phyloP scores from a whole-genome alignment of 2,888 invertebrate genomes.

The Leptinotarsa peninsularis region DNA sequence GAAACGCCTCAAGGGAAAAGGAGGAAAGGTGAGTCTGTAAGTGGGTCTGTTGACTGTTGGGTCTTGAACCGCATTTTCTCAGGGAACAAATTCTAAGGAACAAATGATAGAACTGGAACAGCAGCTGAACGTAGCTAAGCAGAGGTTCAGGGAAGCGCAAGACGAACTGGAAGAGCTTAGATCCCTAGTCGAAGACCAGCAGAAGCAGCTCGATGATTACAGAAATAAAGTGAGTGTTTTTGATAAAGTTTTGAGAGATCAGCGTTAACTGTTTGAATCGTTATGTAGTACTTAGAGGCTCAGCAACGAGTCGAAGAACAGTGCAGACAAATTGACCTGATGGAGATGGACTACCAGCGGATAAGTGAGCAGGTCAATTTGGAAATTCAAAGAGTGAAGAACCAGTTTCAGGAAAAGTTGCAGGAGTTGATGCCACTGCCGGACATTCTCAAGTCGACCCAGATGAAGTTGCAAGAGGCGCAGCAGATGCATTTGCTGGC shows the following conservation, averaged over 20 bases:
- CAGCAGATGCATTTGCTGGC: conserved; percentile 76
- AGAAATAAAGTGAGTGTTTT: conserved; percentile 70
- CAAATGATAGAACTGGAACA: conserved; percentile 74
- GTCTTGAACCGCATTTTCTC: neutral
- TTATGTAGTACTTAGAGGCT: conserved; percentile 71
- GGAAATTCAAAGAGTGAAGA: conserved; percentile 78
- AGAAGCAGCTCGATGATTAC: conserved; percentile 76
- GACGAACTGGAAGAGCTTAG: conserved; percentile 73
- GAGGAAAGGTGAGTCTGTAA: conserved; percentile 42
- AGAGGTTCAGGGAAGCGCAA: conserved; percentile 70
- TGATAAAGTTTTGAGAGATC: neutral
- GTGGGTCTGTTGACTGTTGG: no score
- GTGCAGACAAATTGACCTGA: conserved; percentile 75
- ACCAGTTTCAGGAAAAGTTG: conserved; percentile 79
- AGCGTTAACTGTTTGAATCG: no score
- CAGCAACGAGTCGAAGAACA: conserved; percentile 80
- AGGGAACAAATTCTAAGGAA: conserved; percentile 67
- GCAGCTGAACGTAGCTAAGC: conserved; percentile 68
- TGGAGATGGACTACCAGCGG: conserved; percentile 79
- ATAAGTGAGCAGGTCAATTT: conserved; percentile 79
- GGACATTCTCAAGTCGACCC: conserved; percentile 77
- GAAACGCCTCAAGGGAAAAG: conserved; percentile 62
- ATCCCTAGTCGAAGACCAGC: conserved; percentile 74
- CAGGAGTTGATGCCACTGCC: conserved; percentile 78
- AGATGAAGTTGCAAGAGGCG: conserved; percentile 75